Evolutionary conservation across 2,888 invertebrate genomes (phyloP).

Genomic region (Rhaphigaster nebulosa): DNA sequence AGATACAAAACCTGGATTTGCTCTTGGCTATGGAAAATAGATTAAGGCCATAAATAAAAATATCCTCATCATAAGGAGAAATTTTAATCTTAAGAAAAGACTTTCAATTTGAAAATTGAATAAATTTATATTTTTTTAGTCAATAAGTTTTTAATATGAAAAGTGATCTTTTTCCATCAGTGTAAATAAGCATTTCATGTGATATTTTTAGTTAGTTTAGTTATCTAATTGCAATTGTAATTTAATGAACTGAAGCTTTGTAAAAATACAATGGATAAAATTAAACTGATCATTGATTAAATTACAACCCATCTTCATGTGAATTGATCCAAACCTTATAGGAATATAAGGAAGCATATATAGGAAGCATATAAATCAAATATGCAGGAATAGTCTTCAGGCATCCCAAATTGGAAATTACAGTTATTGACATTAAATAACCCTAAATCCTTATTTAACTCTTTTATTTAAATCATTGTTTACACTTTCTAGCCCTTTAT

Average conservation of each 20-base stretch:
- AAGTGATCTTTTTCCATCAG: neutral
- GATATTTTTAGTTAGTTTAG: conserved; percentile 26
- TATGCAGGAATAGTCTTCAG: too few species aligned
- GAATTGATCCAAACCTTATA: neutral
- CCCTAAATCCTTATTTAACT: too few species aligned
- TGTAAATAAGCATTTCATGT: conserved; percentile 35
- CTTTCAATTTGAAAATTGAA: neutral
- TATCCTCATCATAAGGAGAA: neutral
- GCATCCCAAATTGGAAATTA: too few species aligned
- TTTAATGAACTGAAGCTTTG: conserved; percentile 45
- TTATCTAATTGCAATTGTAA: neutral
- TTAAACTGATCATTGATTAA: neutral
- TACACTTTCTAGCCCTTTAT: too few species aligned
- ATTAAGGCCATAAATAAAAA: neutral
- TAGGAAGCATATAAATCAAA: neutral
- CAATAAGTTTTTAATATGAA: neutral
- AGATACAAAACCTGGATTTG: conserved; percentile 66
- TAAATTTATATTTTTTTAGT: neutral
- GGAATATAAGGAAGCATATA: neutral
- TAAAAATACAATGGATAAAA: neutral
- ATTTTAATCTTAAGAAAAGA: neutral
- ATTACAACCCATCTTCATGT: neutral
- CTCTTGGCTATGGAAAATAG: conserved; percentile 66
- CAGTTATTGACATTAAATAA: too few species aligned
- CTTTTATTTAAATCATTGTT: too few species aligned